Percentiles rank a stretch among this genome's conserved stretches.
Conservation (phyloP, 92 coral and sea anemone species). For the Scolanthus callimorphus region DNA sequence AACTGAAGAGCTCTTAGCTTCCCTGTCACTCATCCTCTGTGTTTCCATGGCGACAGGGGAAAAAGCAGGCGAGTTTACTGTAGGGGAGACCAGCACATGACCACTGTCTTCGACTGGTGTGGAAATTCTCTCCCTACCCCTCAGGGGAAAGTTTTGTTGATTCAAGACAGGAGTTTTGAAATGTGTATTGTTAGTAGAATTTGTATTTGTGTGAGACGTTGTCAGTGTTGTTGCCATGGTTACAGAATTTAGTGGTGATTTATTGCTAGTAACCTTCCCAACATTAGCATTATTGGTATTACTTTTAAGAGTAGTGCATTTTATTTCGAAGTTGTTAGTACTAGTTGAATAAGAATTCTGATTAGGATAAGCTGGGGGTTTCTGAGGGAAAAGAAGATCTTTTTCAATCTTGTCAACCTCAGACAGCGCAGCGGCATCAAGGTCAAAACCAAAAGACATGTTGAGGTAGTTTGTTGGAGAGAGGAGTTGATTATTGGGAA, state of each 20-base stretch:
- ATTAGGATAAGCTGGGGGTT: slow-evolving; percentile 11
- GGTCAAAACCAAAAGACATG: slow-evolving; percentile 84
- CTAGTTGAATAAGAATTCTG: too few species aligned
- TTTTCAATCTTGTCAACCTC: slow-evolving; percentile 82
- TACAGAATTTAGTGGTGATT: background rate
- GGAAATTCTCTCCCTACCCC: slow-evolving; percentile 68
- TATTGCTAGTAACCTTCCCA: too few species aligned
- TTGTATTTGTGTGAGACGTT: background rate
- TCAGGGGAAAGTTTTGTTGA: slow-evolving; percentile 1
- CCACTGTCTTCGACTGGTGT: slow-evolving; percentile 77
- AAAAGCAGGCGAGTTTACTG: slow-evolving; percentile 63
- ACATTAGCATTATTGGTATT: background rate
- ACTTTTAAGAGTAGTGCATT: too few species aligned
- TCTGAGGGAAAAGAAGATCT: slow-evolving; percentile 31
- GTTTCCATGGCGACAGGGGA: slow-evolving; percentile 52
- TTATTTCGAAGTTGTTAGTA: too few species aligned
- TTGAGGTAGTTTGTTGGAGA: background rate
- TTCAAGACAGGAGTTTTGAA: background rate
- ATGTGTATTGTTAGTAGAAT: background rate
- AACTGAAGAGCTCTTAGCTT: too few species aligned
- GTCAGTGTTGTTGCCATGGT: background rate
- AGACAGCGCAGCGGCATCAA: slow-evolving; percentile 85
- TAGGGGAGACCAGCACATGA: slow-evolving; percentile 44
- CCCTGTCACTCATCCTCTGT: too few species aligned
- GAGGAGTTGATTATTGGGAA: background rate